Percentiles rank a stretch among this genome's conserved stretches.
Evolutionary conservation across 2,113 vertebrate genomes (phyloP).

Genomic region (Archilochus colubris): DNA sequence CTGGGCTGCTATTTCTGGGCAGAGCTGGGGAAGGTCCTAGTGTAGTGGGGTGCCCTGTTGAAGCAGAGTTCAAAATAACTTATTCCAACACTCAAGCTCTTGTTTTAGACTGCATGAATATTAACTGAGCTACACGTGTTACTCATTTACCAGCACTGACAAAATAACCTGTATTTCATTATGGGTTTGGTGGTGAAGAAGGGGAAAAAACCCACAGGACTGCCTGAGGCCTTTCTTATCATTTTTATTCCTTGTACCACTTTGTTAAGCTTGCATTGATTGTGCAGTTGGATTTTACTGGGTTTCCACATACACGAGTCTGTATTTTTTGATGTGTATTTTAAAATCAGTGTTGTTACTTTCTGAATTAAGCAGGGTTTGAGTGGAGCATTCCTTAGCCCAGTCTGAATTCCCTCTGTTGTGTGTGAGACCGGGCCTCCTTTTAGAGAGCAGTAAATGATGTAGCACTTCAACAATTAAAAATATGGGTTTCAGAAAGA

Average conservation of each 20-base stretch:
- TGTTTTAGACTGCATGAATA: neutral
- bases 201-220: neutral
- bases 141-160: neutral
- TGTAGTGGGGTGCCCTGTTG: neutral
- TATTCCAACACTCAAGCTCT: accelerated
- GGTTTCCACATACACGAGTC: neutral
- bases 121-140: neutral
- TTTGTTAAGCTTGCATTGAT: neutral
- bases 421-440: neutral
- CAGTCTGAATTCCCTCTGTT: conserved; percentile 9
- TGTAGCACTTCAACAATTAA: conserved; percentile 20
- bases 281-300: neutral
- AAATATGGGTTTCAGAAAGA: conserved; percentile 62
- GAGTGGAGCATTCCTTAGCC: conserved; percentile 21
- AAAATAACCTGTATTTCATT: neutral
- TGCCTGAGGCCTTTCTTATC: neutral
- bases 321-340: neutral
- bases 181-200: neutral
- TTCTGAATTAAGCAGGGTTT: neutral
- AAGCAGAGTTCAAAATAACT: neutral
- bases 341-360: conserved; percentile 1
- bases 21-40: neutral
- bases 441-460: conserved; percentile 34
- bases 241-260: neutral
- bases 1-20: neutral